These are phyloP conservation scores for Machaerirhynchus nigripectus DNA, from an alignment of 2,113 vertebrate genomes.

Conservation along the genomic window DNA sequence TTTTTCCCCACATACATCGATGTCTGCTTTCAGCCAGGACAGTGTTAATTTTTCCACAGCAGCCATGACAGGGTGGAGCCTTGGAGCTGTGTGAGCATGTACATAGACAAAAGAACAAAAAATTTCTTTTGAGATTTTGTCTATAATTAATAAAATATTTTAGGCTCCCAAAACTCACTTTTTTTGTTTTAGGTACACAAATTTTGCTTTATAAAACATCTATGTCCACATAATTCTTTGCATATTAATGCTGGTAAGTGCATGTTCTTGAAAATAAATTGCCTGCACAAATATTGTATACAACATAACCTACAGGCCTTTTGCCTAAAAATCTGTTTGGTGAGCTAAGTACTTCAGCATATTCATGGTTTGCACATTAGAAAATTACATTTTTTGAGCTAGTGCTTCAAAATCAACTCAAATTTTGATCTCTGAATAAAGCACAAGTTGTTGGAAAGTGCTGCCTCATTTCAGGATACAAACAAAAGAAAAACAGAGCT, in stretches of 20 bases:
- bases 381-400: background rate
- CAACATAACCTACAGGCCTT: background rate
- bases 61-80: background rate
- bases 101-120: background rate
- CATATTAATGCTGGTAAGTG: background rate
- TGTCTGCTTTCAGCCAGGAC: background rate
- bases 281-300: background rate
- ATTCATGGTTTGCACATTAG: background rate
- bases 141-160: background rate
- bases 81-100: background rate
- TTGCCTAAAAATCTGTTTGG: background rate
- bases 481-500: background rate
- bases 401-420: background rate
- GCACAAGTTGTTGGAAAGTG: background rate
- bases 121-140: background rate
- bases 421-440: background rate
- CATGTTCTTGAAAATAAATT: background rate
- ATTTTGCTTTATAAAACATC: background rate
- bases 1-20: rapidly evolving
- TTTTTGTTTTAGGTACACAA: background rate
- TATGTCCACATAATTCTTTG: background rate
- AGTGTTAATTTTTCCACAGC: background rate
- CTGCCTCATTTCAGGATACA: background rate
- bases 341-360: background rate
- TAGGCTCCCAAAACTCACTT: background rate